A percentile compares a stretch with the other conserved stretches of the same genome.
These are phyloP conservation scores for Kryphioiulus occultus DNA, from an alignment of 2,888 invertebrate species.

Conservation along the genomic window DNA sequence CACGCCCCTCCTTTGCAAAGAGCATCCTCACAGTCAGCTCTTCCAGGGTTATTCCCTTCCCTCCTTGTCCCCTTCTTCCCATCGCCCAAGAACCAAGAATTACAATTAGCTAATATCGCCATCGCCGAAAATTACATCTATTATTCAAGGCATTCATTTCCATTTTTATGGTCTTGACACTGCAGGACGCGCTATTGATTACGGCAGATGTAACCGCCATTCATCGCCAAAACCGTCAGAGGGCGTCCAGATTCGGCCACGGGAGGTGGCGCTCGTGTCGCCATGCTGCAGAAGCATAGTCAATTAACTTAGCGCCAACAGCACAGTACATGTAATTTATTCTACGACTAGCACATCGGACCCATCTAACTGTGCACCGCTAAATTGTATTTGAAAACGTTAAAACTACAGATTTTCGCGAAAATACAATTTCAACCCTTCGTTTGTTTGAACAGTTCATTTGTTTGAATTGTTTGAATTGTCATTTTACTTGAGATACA, in stretches of 20 bases:
- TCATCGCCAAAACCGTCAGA: neutral
- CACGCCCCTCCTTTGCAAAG: slow-evolving; percentile 44
- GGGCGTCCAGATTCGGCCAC: neutral
- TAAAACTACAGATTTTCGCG: too few relatives aligned
- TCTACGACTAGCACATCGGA: too few relatives aligned
- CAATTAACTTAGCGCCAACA: too few relatives aligned
- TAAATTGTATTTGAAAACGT: too few relatives aligned
- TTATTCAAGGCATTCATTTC: slow-evolving; percentile 40
- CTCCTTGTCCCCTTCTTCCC: neutral
- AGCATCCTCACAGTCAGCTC: neutral
- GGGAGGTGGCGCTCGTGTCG: neutral
- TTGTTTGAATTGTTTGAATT: too few relatives aligned
- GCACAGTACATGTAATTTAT: too few relatives aligned
- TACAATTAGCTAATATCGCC: slow-evolving; percentile 39
- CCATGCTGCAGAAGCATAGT: too few relatives aligned
- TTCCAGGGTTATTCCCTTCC: neutral
- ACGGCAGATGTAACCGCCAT: slow-evolving; percentile 1
- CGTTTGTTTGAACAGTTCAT: too few relatives aligned
- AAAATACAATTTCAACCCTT: too few relatives aligned
- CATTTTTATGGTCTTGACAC: slow-evolving; percentile 39
- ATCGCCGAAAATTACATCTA: slow-evolving; percentile 39
- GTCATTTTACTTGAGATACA: too few relatives aligned
- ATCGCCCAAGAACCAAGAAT: slow-evolving; percentile 27
- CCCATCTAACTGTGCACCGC: too few relatives aligned
- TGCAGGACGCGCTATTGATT: slow-evolving; percentile 40